A percentile compares a stretch with the other conserved stretches of the same genome.
Conservation (phyloP, 2,113 vertebrate genomes). For the Phodopus roborovskii region DNA sequence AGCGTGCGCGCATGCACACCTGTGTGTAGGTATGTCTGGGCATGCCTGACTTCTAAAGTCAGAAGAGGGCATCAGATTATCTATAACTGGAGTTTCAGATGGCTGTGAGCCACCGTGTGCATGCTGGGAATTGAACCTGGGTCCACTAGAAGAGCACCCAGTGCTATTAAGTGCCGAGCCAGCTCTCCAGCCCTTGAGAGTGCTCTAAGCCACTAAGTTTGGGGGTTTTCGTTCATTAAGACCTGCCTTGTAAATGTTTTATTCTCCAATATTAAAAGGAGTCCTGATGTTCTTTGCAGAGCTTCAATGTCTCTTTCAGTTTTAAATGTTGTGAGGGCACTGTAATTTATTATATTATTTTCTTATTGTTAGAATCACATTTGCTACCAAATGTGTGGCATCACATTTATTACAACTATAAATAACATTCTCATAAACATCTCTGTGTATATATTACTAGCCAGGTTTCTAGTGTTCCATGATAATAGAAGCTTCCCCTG, state of each 20-base stretch:
- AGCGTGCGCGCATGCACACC: too few species aligned
- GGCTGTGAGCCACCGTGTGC: neutral
- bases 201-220: neutral
- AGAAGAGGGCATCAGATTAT: neutral
- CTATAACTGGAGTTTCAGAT: neutral
- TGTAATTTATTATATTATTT: neutral
- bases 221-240: neutral
- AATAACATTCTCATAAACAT: conserved; percentile 30
- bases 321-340: neutral
- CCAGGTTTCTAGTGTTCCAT: conserved; percentile 49
- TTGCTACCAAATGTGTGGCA: conserved; percentile 4
- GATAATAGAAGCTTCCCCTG: neutral
- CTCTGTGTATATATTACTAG: conserved; percentile 33
- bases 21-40: neutral
- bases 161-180: neutral
- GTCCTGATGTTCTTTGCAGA: neutral
- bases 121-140: neutral
- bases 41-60: neutral
- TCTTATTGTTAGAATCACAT: neutral
- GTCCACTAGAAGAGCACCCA: neutral
- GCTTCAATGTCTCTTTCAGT: neutral
- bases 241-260: neutral
- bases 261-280: neutral
- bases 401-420: conserved; percentile 33
- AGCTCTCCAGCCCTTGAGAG: neutral